A percentile compares a stretch with the other conserved stretches of the same genome.
phyloP scores from a whole-genome alignment of 1,140 invertebrate species.

The Tyrophagus putrescentiae region DNA sequence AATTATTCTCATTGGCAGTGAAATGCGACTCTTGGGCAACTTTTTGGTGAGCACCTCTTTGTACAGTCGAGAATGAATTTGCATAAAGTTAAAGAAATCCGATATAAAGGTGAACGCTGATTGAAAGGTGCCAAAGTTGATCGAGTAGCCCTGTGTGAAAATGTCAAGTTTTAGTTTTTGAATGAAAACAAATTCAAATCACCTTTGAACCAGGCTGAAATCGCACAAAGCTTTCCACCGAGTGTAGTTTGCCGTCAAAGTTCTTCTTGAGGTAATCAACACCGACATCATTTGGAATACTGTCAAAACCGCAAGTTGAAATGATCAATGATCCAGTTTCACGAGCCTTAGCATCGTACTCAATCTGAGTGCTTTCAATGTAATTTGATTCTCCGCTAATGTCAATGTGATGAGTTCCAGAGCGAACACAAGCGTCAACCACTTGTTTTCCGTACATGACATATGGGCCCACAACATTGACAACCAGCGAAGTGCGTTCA shows the following conservation, averaged over 20 bases:
- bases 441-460: constrained; percentile 72
- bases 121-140: constrained; percentile 64
- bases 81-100: constrained; percentile 43
- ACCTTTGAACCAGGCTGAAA: background rate
- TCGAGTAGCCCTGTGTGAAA: constrained; percentile 27
- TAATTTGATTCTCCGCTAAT: constrained; percentile 73
- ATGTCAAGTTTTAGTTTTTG: too few species aligned
- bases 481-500: constrained; percentile 48
- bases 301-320: constrained; percentile 75
- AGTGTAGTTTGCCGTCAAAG: constrained; percentile 41
- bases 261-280: constrained; percentile 52
- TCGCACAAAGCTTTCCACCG: background rate
- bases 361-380: constrained; percentile 65
- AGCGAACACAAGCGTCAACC: constrained; percentile 67
- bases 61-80: constrained; percentile 11
- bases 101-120: constrained; percentile 56
- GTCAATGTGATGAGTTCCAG: constrained; percentile 65
- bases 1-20: background rate
- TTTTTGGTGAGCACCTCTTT: constrained; percentile 35
- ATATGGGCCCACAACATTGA: constrained; percentile 56
- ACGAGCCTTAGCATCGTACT: constrained; percentile 58
- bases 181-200: background rate
- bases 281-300: constrained; percentile 70
- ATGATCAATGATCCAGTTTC: constrained; percentile 62
- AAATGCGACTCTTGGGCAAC: constrained; percentile 4